phyloP scores from a whole-genome alignment of 2,888 invertebrate species.

The Lasius fuliginosus region DNA sequence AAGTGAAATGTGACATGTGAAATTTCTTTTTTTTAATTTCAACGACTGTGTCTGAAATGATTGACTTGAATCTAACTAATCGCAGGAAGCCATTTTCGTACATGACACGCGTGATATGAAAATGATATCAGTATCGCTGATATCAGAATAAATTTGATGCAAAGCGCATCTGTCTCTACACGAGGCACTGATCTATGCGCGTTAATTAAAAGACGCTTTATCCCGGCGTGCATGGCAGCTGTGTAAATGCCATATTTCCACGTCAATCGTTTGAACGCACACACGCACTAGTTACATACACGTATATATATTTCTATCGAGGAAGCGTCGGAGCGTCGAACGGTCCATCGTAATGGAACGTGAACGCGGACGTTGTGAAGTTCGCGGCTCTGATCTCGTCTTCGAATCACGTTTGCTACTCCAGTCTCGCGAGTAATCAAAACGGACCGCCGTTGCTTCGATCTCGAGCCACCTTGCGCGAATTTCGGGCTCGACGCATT shows the following conservation, averaged over 20 bases:
- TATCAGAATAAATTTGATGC: slow-evolving; percentile 14
- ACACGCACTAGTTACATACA: neutral
- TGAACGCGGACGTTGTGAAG: slow-evolving; percentile 56
- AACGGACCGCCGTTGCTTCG: slow-evolving; percentile 42
- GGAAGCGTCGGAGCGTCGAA: neutral
- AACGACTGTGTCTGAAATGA: neutral
- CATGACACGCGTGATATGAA: slow-evolving; percentile 33
- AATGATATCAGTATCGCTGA: slow-evolving; percentile 21
- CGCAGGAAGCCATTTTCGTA: slow-evolving; percentile 20
- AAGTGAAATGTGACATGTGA: too few relatives aligned
- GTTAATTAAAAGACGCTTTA: slow-evolving; percentile 55
- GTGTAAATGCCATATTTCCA: slow-evolving; percentile 48
- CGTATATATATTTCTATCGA: neutral
- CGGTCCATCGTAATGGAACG: slow-evolving; percentile 6
- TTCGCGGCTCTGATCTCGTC: slow-evolving; percentile 65
- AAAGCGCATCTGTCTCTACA: slow-evolving; percentile 43
- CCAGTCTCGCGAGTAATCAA: slow-evolving; percentile 72
- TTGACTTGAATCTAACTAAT: neutral
- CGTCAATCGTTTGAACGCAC: neutral
- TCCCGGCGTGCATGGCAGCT: slow-evolving; percentile 40
- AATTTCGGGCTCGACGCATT: slow-evolving; percentile 12
- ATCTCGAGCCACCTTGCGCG: slow-evolving; percentile 6
- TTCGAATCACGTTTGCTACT: slow-evolving; percentile 72
- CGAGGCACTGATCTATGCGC: slow-evolving; percentile 42
- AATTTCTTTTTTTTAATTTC: slow-evolving; percentile 1